These are phyloP conservation scores for Rhabdomys pumilio DNA, from an alignment of 2,797 vertebrate species.

Conservation along the genomic window DNA sequence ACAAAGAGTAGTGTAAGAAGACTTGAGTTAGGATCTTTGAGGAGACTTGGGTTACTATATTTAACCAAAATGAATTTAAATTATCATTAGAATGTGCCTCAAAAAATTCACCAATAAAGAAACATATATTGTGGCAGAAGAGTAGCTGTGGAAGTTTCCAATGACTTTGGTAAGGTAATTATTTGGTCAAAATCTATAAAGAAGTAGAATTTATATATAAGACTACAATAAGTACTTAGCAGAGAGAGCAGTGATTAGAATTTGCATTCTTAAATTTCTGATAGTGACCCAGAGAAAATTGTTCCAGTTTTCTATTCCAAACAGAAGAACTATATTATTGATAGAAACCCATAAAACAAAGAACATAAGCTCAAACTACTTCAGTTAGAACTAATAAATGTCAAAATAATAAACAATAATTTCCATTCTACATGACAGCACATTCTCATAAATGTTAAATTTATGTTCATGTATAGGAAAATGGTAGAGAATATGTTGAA, in stretches of 20 bases:
- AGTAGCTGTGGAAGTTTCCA: not conserved
- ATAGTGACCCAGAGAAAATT: constrained; percentile 10
- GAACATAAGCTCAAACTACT: not conserved
- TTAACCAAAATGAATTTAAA: constrained; percentile 22
- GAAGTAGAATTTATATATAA: constrained; percentile 24
- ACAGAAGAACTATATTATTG: not conserved
- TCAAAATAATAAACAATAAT: not conserved
- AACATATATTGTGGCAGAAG: not conserved
- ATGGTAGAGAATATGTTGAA: not conserved
- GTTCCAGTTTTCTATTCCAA: not conserved
- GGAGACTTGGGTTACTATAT: not conserved
- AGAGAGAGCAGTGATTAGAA: constrained; percentile 2
- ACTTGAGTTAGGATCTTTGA: not conserved
- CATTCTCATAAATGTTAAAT: not conserved
- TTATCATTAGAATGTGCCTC: not conserved
- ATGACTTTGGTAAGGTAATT: not conserved
- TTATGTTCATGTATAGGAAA: not conserved
- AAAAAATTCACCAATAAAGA: not conserved
- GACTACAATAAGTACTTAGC: not conserved
- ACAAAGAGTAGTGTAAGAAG: not conserved
- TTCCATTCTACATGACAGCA: not conserved
- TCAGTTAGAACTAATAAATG: not conserved
- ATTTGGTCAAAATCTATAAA: constrained; percentile 5
- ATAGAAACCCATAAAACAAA: not conserved
- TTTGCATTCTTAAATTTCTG: constrained; percentile 26